Conservation (phyloP, 2,888 invertebrate species). For the Choreutis nemorana region DNA sequence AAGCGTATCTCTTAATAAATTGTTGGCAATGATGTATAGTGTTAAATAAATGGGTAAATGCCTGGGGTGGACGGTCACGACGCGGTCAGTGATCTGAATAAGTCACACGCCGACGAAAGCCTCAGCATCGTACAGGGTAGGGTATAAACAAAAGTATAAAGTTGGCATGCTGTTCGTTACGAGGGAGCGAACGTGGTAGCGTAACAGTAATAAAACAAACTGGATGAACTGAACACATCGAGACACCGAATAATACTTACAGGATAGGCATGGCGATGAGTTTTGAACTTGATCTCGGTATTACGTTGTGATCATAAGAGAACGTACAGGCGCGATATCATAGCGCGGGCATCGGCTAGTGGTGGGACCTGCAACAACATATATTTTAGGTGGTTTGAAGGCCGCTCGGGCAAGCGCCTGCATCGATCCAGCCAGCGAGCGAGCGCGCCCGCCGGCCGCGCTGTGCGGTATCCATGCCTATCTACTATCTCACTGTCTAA, state of each 20-base stretch:
- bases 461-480: no score
- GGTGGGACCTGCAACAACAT: constrained; percentile 53
- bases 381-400: constrained; percentile 22
- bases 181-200: constrained; percentile 65
- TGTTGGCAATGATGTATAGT: no score
- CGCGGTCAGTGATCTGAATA: constrained; percentile 59
- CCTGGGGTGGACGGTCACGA: constrained; percentile 47
- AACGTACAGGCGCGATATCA: constrained; percentile 42
- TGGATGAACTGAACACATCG: constrained; percentile 50
- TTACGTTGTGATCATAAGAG: constrained; percentile 47
- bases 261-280: constrained; percentile 43
- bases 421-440: constrained; percentile 15
- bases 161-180: constrained; percentile 65
- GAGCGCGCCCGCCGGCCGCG: constrained; percentile 1
- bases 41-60: constrained; percentile 57
- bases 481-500: constrained; percentile 9
- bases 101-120: constrained; percentile 67
- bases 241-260: constrained; percentile 52
- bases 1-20: no score
- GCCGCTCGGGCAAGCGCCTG: constrained; percentile 20
- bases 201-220: constrained; percentile 49
- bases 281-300: constrained; percentile 22
- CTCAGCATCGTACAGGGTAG: constrained; percentile 54
- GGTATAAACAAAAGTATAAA: constrained; percentile 49
- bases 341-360: constrained; percentile 39